These are phyloP conservation scores for Allygus modestus DNA, from an alignment of 2,888 invertebrate genomes.

Conservation along the genomic window DNA sequence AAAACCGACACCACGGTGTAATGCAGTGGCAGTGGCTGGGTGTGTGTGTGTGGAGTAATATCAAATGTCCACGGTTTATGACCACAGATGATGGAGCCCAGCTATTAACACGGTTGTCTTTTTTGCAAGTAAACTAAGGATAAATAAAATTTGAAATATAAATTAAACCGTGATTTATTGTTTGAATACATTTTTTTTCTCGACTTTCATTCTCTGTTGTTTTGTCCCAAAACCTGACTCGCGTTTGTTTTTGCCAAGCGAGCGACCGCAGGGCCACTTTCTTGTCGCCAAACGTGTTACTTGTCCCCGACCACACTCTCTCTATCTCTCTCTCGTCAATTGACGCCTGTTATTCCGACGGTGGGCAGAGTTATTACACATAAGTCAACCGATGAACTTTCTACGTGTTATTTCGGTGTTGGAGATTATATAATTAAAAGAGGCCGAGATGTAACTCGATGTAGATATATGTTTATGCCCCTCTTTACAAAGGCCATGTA, in stretches of 20 bases:
- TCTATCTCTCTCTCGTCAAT: conserved; percentile 7
- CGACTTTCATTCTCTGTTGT: background rate
- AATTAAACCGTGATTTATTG: too few species aligned
- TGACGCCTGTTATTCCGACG: conserved; percentile 3
- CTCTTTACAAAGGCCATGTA: too few species aligned
- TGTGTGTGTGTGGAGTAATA: too few species aligned
- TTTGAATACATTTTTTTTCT: background rate
- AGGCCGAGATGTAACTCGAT: background rate
- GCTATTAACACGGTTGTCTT: too few species aligned
- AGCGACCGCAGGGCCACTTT: conserved; percentile 1
- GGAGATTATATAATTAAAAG: background rate
- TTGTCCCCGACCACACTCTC: background rate
- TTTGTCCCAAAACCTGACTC: background rate
- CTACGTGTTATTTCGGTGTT: background rate
- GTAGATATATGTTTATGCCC: too few species aligned
- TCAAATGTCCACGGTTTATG: too few species aligned
- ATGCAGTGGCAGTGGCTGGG: too few species aligned
- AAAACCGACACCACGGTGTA: too few species aligned
- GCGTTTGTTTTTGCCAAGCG: background rate
- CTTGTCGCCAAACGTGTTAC: conserved; percentile 32
- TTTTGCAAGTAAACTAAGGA: too few species aligned
- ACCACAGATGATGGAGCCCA: too few species aligned
- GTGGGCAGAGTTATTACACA: conserved; percentile 11
- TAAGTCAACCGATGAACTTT: background rate
- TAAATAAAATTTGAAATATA: too few species aligned